Conservation (phyloP, 2,797 vertebrate species). For the Psittacula echo region DNA sequence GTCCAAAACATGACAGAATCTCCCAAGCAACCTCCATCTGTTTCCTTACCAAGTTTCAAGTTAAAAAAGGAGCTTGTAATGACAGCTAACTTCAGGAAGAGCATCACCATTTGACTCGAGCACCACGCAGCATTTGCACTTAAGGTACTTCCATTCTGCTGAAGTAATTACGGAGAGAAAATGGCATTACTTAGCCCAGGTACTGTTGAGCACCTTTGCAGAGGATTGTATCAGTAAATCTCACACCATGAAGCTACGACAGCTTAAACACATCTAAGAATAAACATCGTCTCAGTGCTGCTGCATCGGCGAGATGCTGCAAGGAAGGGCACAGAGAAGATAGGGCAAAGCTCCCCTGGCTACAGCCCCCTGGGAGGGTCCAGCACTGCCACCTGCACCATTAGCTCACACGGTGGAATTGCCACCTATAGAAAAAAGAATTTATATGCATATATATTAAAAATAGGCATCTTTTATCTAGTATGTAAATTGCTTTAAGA, state of each 20-base stretch:
- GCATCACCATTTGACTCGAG: accelerated
- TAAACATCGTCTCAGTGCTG: background rate
- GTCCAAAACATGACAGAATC: constrained; percentile 14
- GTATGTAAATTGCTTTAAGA: constrained; percentile 41
- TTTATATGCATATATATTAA: background rate
- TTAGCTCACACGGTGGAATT: background rate
- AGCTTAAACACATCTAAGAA: background rate
- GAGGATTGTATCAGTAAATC: background rate
- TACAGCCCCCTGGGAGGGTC: background rate
- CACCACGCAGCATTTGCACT: background rate
- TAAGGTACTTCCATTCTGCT: background rate
- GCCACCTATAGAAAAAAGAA: background rate
- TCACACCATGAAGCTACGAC: background rate
- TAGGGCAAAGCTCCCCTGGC: background rate
- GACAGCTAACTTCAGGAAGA: background rate
- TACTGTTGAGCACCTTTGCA: background rate
- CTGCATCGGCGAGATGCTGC: background rate
- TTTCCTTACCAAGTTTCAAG: background rate
- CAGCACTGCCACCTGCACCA: background rate
- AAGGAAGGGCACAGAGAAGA: background rate
- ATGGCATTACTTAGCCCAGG: background rate
- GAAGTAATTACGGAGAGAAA: background rate
- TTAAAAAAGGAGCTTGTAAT: background rate
- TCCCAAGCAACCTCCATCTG: constrained; percentile 19
- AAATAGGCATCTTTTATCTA: constrained; percentile 50